These are phyloP conservation scores for Ianthella basta DNA, from an alignment of 37 sponge, comb jelly and placozoan genomes.

Conservation along the genomic window DNA sequence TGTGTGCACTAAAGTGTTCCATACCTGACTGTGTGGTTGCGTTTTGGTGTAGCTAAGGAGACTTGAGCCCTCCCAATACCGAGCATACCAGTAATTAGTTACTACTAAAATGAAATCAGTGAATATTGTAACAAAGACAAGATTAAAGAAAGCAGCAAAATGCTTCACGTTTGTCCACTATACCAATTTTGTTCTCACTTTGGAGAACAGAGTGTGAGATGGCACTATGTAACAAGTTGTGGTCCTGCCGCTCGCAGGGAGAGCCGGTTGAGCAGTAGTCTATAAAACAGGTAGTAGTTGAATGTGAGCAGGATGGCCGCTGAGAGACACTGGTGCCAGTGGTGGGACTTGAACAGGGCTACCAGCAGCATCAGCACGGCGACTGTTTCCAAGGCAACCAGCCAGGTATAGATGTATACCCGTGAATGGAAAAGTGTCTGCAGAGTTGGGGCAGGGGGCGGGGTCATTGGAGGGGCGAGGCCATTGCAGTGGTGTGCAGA, in stretches of 20 bases:
- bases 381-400: slow-evolving; percentile 31
- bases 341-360: slow-evolving; percentile 47
- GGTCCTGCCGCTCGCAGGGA: background rate
- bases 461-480: background rate
- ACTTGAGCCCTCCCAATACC: too few species aligned
- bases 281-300: slow-evolving; percentile 73
- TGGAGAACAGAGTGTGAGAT: too few species aligned
- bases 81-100: too few species aligned
- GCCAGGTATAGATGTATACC: slow-evolving; percentile 44
- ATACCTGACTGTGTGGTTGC: too few species aligned
- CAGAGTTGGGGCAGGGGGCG: background rate
- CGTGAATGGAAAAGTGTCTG: slow-evolving; percentile 15
- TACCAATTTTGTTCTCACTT: too few species aligned
- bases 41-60: too few species aligned
- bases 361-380: slow-evolving; percentile 56
- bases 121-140: background rate
- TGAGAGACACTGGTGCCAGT: slow-evolving; percentile 68
- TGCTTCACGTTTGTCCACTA: too few species aligned
- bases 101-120: slow-evolving; percentile 25
- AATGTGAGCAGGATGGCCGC: slow-evolving; percentile 58
- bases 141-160: too few species aligned
- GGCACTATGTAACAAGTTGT: too few species aligned
- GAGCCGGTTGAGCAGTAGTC: slow-evolving; percentile 67
- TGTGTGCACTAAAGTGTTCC: too few species aligned
- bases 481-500: too few species aligned